Conservation (phyloP, 2,888 invertebrate species). For the Fragum sueziense region DNA sequence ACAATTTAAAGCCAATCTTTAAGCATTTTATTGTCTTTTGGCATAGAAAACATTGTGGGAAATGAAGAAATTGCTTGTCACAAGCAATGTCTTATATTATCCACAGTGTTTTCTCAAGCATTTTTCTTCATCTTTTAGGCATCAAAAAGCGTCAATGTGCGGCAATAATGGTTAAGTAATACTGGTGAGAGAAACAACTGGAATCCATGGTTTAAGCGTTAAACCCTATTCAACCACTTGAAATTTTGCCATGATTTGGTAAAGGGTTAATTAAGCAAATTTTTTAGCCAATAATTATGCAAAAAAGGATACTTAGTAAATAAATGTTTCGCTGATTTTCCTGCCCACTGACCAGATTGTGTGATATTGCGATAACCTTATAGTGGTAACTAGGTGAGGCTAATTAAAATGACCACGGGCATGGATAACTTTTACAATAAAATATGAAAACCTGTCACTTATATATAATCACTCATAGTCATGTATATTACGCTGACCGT, state of each 20-base stretch:
- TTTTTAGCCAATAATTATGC: too few relatives aligned
- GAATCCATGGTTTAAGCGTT: background rate
- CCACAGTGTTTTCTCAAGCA: background rate
- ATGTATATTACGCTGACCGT: background rate
- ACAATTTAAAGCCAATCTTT: background rate
- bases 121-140: background rate
- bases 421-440: background rate
- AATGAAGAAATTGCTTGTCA: background rate
- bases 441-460: background rate
- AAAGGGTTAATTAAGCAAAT: too few relatives aligned
- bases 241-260: background rate
- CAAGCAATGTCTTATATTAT: background rate
- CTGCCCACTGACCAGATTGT: too few relatives aligned
- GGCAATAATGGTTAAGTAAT: background rate
- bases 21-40: background rate
- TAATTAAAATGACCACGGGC: background rate
- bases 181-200: background rate
- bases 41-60: background rate
- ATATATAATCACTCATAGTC: too few relatives aligned
- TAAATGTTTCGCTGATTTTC: too few relatives aligned
- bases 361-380: too few relatives aligned
- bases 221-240: background rate
- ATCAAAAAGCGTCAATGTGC: background rate
- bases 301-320: too few relatives aligned
- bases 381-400: background rate